Evolutionary conservation across 2,113 vertebrate genomes (phyloP).

Genomic region (Oxyruncus cristatus): DNA sequence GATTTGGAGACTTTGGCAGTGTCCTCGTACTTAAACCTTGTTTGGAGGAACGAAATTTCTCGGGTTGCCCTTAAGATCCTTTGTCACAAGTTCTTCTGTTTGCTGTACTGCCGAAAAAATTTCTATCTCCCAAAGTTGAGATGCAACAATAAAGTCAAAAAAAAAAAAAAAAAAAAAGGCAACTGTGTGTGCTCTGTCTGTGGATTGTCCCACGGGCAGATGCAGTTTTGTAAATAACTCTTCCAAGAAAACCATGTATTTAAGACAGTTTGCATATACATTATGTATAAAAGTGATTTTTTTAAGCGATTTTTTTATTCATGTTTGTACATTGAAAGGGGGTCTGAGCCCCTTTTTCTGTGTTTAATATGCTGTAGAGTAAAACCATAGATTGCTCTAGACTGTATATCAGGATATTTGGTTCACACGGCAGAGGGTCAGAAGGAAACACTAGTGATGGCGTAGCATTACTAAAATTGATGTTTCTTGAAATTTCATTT

Average conservation of each 20-base stretch:
- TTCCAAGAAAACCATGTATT: conserved; percentile 85
- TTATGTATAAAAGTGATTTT: conserved; percentile 94
- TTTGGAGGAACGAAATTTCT: conserved; percentile 69
- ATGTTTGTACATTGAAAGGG: conserved; percentile 89
- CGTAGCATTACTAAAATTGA: conserved; percentile 73
- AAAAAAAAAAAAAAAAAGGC: conserved; percentile 61
- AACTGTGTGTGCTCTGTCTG: conserved; percentile 74
- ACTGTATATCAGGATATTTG: conserved; percentile 79
- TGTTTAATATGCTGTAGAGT: conserved; percentile 86
- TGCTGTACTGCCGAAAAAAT: conserved; percentile 74
- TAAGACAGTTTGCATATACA: conserved; percentile 90
- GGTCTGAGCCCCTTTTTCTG: conserved; percentile 73
- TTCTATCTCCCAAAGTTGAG: conserved; percentile 76
- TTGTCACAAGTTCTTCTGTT: conserved; percentile 70
- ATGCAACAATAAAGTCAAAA: conserved; percentile 61
- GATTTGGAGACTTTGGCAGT: conserved; percentile 77
- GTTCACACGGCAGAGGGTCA: conserved; percentile 71
- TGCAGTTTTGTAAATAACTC: conserved; percentile 89
- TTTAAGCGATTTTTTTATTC: conserved; percentile 89
- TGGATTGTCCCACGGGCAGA: conserved; percentile 77
- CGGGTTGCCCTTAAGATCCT: conserved; percentile 71
- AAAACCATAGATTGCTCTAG: conserved; percentile 80
- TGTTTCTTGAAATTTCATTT: conserved; percentile 79
- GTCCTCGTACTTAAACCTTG: conserved; percentile 54
- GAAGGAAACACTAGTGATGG: conserved; percentile 74